These are phyloP conservation scores for Columba livia DNA, from an alignment of 2,113 vertebrate species.

Conservation along the genomic window DNA sequence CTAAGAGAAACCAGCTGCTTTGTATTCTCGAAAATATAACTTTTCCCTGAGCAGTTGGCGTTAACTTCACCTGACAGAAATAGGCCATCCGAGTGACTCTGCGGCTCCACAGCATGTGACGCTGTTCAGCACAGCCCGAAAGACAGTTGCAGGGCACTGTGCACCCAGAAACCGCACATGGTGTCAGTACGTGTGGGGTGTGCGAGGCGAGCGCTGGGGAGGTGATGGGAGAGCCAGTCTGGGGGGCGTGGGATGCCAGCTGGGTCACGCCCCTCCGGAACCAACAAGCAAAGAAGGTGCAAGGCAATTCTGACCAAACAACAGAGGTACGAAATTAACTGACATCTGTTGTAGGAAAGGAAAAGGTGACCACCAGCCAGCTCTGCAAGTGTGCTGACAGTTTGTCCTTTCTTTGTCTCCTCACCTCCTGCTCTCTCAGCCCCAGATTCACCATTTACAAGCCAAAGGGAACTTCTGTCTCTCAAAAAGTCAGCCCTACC, in stretches of 20 bases:
- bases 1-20: neutral
- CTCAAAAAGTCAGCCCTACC: neutral
- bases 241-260: too few species aligned
- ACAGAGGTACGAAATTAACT: accelerated
- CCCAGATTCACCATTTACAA: neutral
- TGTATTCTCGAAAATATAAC: neutral
- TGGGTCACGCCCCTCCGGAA: accelerated
- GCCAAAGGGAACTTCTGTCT: neutral
- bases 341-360: accelerated
- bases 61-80: slow-evolving; percentile 46
- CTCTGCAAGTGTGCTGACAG: neutral
- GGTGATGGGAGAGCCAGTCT: neutral
- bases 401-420: neutral
- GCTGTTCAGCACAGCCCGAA: neutral
- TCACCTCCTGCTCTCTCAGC: neutral
- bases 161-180: neutral
- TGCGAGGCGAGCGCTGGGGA: neutral
- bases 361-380: neutral
- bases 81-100: neutral
- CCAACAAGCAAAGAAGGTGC: accelerated
- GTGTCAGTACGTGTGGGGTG: accelerated
- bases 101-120: neutral
- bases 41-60: neutral
- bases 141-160: neutral
- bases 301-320: neutral